These are phyloP conservation scores for Philonicus albiceps DNA, from an alignment of 2,888 invertebrate genomes.

Conservation along the genomic window DNA sequence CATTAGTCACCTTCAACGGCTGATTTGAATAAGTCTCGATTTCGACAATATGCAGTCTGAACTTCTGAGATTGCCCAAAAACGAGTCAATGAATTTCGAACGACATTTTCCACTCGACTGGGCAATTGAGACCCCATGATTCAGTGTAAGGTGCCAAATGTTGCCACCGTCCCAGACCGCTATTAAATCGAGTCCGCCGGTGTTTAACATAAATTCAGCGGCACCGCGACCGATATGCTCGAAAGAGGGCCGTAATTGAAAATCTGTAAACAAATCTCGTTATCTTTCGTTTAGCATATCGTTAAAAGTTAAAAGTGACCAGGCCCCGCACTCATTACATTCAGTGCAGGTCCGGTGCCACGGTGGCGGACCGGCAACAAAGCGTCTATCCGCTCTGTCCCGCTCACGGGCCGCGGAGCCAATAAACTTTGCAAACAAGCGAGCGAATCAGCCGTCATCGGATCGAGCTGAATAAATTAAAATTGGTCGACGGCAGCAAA, in stretches of 20 bases:
- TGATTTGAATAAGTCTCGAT: not conserved
- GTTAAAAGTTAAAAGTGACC: not conserved
- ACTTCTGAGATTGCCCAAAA: not conserved
- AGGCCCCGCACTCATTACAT: conserved; percentile 14
- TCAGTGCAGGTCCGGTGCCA: not conserved
- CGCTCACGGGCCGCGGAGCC: not conserved
- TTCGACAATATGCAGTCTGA: not conserved
- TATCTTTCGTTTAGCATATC: conserved; percentile 33
- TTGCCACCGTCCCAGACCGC: not conserved
- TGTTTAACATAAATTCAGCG: not conserved
- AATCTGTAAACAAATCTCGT: conserved; percentile 34
- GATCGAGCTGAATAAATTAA: conserved; percentile 31
- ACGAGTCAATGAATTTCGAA: not conserved
- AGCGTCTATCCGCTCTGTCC: not conserved
- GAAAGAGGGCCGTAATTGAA: conserved; percentile 9
- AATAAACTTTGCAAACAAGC: conserved; percentile 13
- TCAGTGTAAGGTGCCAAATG: not conserved
- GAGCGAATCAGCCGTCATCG: not conserved
- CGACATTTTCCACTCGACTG: not conserved
- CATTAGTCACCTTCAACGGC: not conserved
- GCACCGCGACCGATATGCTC: not conserved
- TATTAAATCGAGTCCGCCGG: not conserved
- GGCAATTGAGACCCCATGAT: not conserved
- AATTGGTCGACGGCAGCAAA: not conserved
- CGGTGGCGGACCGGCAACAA: not conserved